Conservation (phyloP, 2,888 invertebrate species). For the Iselma pallidipennis region DNA sequence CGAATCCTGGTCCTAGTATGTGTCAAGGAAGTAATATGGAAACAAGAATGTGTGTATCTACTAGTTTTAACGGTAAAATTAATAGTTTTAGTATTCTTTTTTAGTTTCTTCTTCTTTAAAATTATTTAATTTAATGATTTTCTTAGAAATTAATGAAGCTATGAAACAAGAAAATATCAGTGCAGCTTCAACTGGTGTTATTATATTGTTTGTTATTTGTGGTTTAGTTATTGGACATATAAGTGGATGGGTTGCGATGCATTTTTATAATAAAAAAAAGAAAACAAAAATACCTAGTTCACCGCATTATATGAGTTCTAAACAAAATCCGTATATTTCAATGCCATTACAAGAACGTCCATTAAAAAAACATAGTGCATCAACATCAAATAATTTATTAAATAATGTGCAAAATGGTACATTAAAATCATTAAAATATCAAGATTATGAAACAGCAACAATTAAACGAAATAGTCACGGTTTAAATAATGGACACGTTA, state of each 20-base stretch:
- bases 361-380: constrained; percentile 51
- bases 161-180: constrained; percentile 7
- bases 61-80: constrained; percentile 31
- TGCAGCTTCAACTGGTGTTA: constrained; percentile 33
- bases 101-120: neutral
- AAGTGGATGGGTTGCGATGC: constrained; percentile 41
- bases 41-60: constrained; percentile 64
- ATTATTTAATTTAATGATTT: constrained; percentile 2
- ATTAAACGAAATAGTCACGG: constrained; percentile 68
- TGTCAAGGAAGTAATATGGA: constrained; percentile 74
- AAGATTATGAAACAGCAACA: constrained; percentile 69
- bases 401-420: constrained; percentile 45
- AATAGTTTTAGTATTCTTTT: neutral
- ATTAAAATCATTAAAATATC: constrained; percentile 66
- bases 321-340: constrained; percentile 83
- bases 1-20: constrained; percentile 60
- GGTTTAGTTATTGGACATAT: constrained; percentile 43
- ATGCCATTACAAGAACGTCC: constrained; percentile 79
- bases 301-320: constrained; percentile 79
- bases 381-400: constrained; percentile 52
- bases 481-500: constrained; percentile 63
- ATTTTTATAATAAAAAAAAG: constrained; percentile 51
- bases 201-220: constrained; percentile 36
- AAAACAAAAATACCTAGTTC: constrained; percentile 70
- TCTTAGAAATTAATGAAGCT: neutral